phyloP scores from a whole-genome alignment of 2,797 vertebrate genomes.

The Atherinosoma microstoma region DNA sequence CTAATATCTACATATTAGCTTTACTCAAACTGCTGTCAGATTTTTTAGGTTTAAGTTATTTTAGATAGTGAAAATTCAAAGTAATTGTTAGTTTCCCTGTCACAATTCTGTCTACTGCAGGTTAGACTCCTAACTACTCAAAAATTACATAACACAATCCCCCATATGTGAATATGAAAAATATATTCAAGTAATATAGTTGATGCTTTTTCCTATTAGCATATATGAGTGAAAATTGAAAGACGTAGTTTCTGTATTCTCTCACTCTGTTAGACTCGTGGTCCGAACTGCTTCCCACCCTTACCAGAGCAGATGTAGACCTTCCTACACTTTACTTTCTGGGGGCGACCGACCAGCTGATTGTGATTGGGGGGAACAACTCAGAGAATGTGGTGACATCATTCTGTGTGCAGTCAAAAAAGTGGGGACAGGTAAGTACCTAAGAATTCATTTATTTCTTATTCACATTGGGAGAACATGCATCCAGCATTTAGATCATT shows the following conservation, averaged over 20 bases:
- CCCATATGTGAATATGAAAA: not conserved
- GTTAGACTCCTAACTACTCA: not conserved
- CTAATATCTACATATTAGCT: not conserved
- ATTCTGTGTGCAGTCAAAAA: constrained; percentile 74
- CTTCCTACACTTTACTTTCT: constrained; percentile 84
- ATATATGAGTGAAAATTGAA: not conserved
- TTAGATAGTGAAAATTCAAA: not conserved
- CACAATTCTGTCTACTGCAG: not conserved
- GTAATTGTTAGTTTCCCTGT: not conserved
- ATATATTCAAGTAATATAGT: not conserved
- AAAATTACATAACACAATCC: not conserved
- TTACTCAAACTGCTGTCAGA: not conserved
- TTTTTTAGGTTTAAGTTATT: not conserved
- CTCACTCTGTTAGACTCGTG: constrained; percentile 77
- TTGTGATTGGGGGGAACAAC: constrained; percentile 84
- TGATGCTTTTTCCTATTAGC: not conserved
- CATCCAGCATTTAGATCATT: not conserved
- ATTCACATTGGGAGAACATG: not conserved
- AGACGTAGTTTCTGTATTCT: constrained; percentile 3
- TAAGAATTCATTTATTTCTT: not conserved
- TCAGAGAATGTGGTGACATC: constrained; percentile 79
- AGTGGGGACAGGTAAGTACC: constrained; percentile 75
- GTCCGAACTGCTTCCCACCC: constrained; percentile 84
- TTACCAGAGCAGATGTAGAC: constrained; percentile 78
- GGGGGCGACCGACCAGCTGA: constrained; percentile 79